Conservation (phyloP, 1,140 invertebrate species). For the Dryas iulia region DNA sequence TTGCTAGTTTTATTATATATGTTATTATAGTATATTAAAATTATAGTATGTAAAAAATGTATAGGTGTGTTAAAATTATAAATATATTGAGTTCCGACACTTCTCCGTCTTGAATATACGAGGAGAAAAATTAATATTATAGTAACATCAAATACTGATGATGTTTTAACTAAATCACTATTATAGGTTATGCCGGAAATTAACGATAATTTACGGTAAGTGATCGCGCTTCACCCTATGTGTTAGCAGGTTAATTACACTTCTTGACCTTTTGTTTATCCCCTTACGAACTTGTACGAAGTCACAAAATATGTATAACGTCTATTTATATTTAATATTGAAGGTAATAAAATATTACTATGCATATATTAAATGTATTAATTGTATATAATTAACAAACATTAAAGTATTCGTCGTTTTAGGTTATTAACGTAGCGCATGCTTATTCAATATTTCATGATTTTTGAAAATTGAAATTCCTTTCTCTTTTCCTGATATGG, state of each 20-base stretch:
- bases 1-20: too few relatives aligned
- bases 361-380: too few relatives aligned
- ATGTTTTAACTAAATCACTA: background rate
- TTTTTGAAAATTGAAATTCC: background rate
- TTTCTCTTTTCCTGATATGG: background rate
- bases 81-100: too few relatives aligned
- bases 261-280: conserved; percentile 53
- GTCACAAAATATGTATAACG: background rate
- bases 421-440: background rate
- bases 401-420: background rate
- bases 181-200: conserved; percentile 46
- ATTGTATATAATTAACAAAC: too few relatives aligned
- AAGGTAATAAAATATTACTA: background rate
- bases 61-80: too few relatives aligned
- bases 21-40: too few relatives aligned
- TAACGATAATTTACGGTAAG: conserved; percentile 62
- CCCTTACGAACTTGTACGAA: background rate
- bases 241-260: conserved; percentile 73
- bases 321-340: background rate
- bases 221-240: conserved; percentile 59
- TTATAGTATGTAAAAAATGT: too few relatives aligned
- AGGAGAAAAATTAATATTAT: too few relatives aligned
- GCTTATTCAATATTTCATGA: background rate
- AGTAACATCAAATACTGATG: background rate
- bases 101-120: too few relatives aligned